Conservation (phyloP, 53 echinoderm and acorn worm genomes). For the Paracentrotus lividus region DNA sequence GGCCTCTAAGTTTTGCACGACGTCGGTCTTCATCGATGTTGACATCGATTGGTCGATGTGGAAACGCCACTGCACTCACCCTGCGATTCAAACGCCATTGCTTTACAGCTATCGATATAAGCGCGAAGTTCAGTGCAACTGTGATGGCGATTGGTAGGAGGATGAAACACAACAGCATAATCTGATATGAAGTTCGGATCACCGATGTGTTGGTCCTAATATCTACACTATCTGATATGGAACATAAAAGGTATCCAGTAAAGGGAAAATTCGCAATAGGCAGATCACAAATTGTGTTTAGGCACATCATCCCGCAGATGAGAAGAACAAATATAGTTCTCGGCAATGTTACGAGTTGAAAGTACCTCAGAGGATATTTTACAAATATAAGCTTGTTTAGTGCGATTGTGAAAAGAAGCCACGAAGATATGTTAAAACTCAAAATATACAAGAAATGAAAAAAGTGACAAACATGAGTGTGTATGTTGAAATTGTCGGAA, state of each 20-base stretch:
- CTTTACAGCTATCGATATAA: slow-evolving; percentile 31
- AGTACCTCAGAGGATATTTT: slow-evolving; percentile 12
- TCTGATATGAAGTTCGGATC: not conserved
- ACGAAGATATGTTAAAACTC: not conserved
- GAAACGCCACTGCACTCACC: not conserved
- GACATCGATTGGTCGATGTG: not conserved
- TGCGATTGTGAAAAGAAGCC: slow-evolving; percentile 23
- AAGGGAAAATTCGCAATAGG: slow-evolving; percentile 5
- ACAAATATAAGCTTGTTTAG: slow-evolving; percentile 6
- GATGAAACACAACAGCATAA: not conserved
- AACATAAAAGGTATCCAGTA: not conserved
- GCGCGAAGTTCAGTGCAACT: not conserved
- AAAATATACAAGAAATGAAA: slow-evolving; percentile 20
- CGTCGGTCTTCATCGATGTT: not conserved
- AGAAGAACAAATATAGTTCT: not conserved
- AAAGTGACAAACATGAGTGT: not conserved
- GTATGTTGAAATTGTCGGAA: not conserved
- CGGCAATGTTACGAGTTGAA: not conserved
- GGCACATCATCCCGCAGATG: not conserved
- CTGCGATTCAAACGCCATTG: not conserved
- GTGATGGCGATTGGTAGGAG: not conserved
- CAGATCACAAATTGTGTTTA: slow-evolving; percentile 1
- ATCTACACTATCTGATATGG: not conserved
- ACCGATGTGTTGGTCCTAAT: too few relatives aligned
- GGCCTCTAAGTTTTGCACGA: not conserved